Conservation (phyloP, 2,888 invertebrate species). For the Luffia ferchaultella region DNA sequence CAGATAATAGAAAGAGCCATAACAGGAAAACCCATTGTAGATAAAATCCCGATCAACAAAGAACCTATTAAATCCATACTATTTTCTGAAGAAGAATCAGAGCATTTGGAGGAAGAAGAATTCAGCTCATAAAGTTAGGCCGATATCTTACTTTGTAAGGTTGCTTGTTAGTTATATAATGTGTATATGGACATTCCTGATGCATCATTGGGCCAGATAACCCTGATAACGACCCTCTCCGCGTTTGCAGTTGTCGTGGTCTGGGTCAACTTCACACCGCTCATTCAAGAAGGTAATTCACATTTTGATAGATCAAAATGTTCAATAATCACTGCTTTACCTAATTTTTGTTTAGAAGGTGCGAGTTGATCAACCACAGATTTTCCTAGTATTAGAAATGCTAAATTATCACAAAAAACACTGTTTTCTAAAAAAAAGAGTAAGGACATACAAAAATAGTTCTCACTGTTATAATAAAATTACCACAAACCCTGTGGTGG, state of each 20-base stretch:
- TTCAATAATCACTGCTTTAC: conserved; percentile 9
- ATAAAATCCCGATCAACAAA: conserved; percentile 36
- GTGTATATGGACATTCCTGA: conserved; percentile 63
- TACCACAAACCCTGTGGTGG: no score
- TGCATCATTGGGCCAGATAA: conserved; percentile 64
- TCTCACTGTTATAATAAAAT: no score
- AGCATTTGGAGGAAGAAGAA: conserved; percentile 72
- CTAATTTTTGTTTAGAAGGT: no score
- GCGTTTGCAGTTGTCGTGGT: conserved; percentile 67
- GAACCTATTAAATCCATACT: conserved; percentile 63
- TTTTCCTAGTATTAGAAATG: no score
- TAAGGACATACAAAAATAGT: no score
- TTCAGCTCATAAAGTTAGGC: conserved; percentile 38
- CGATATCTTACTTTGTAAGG: conserved; percentile 6
- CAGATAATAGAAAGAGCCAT: conserved; percentile 68
- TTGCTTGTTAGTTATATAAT: conserved; percentile 8
- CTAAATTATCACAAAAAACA: no score
- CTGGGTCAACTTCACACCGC: conserved; percentile 75
- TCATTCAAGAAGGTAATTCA: conserved; percentile 66
- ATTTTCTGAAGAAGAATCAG: conserved; percentile 73
- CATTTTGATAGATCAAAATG: neutral
- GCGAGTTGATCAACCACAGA: no score
- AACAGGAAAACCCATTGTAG: conserved; percentile 50
- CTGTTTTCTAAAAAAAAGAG: no score
- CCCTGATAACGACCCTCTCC: conserved; percentile 57